A percentile compares a stretch with the other conserved stretches of the same genome.
These are phyloP conservation scores for Larimichthys crocea DNA, from an alignment of 2,113 vertebrate genomes.

Conservation along the genomic window DNA sequence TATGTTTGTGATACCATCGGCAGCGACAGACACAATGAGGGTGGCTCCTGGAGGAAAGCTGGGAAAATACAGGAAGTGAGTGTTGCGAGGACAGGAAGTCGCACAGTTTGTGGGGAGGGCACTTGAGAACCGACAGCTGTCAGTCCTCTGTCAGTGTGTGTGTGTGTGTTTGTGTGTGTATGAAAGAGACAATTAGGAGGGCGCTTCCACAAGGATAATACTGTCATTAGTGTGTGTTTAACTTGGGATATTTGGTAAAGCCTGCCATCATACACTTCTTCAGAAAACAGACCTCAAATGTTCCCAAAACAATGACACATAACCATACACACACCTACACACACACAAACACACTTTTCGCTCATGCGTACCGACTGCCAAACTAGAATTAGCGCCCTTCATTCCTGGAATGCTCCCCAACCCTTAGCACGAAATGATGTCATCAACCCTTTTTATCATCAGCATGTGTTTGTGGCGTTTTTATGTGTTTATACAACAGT, in stretches of 20 bases:
- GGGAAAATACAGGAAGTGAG: conserved; percentile 62
- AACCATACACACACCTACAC: conserved; percentile 32
- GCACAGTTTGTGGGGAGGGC: conserved; percentile 22
- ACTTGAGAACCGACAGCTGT: conserved; percentile 49
- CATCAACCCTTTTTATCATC: conserved; percentile 32
- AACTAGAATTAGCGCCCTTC: conserved; percentile 49
- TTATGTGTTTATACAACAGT: conserved; percentile 4
- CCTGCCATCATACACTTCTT: conserved; percentile 16
- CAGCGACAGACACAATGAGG: conserved; percentile 66
- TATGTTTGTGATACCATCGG: conserved; percentile 67
- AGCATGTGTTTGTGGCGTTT: conserved; percentile 37
- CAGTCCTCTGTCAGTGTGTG: conserved; percentile 3
- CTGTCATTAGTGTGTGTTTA: neutral
- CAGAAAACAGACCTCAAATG: conserved; percentile 45
- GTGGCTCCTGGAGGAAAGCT: conserved; percentile 41
- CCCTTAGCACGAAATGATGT: conserved; percentile 49
- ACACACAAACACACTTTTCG: conserved; percentile 12
- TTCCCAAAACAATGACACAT: conserved; percentile 53
- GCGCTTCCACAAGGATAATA: neutral
- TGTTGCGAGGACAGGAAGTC: conserved; percentile 55
- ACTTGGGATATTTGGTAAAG: neutral
- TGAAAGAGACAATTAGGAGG: neutral
- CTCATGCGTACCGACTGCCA: conserved; percentile 4
- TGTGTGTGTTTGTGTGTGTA: neutral
- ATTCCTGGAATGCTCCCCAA: conserved; percentile 60